phyloP scores from a whole-genome alignment of 2,797 vertebrate genomes.

The Myiothlypis chrysogaster region DNA sequence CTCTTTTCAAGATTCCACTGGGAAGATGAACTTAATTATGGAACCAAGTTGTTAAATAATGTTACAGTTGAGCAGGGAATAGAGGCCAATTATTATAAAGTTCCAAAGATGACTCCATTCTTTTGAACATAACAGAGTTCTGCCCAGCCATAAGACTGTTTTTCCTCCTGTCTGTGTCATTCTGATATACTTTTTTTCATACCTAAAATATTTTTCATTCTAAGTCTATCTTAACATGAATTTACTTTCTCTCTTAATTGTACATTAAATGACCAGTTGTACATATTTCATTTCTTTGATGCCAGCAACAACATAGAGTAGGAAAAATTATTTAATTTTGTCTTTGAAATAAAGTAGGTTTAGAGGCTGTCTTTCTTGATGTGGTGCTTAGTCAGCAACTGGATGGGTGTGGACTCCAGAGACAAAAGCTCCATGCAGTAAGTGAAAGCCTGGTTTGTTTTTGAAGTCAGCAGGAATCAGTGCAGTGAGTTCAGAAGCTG shows the following conservation, averaged over 20 bases:
- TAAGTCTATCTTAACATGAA: neutral
- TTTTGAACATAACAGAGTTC: neutral
- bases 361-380: neutral
- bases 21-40: constrained; percentile 61
- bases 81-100: neutral
- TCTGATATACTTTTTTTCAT: neutral
- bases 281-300: neutral
- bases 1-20: constrained; percentile 48
- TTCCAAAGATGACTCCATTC: neutral
- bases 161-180: neutral
- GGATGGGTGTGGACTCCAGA: neutral
- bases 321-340: neutral
- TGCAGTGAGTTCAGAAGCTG: neutral
- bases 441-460: neutral
- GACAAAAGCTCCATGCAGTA: neutral
- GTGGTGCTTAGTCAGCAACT: neutral
- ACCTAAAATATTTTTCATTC: neutral
- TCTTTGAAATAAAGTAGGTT: neutral
- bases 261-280: neutral
- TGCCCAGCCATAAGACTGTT: neutral
- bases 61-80: constrained; percentile 17
- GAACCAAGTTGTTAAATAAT: constrained; percentile 40
- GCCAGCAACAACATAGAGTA: neutral
- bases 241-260: neutral
- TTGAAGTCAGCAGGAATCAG: neutral